These are phyloP conservation scores for Taxidea taxus DNA, from an alignment of 2,113 vertebrate genomes.

Conservation along the genomic window DNA sequence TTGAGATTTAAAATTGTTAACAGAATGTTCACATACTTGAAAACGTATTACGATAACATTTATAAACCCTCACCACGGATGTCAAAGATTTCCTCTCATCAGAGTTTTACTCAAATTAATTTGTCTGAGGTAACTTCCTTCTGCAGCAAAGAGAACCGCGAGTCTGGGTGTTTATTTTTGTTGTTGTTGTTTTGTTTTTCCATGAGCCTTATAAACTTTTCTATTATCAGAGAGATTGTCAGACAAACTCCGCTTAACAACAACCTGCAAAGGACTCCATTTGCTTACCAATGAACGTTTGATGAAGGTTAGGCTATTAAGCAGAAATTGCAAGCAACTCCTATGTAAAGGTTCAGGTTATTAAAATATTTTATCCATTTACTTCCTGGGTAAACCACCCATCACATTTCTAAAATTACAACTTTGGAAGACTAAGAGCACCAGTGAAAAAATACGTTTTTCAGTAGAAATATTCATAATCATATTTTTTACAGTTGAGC, in stretches of 20 bases:
- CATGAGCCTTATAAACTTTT: neutral
- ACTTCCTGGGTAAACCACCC: neutral
- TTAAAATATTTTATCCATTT: constrained; percentile 36
- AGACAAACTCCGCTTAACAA: neutral
- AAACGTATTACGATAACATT: neutral
- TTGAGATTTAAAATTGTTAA: neutral
- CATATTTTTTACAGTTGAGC: neutral
- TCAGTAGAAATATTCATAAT: neutral
- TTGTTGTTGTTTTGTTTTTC: neutral
- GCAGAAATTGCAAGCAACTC: neutral
- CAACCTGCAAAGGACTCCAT: neutral
- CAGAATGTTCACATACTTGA: neutral
- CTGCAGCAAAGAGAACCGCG: neutral
- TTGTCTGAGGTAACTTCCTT: neutral
- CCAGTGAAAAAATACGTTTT: neutral
- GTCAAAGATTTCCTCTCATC: neutral
- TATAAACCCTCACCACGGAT: neutral
- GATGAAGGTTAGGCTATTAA: neutral
- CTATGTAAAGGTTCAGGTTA: neutral
- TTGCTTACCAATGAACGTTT: neutral
- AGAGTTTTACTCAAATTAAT: neutral
- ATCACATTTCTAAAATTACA: constrained; percentile 13
- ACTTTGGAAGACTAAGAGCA: neutral
- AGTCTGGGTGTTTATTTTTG: neutral
- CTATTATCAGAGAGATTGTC: neutral